Base-by-base conservation (phyloP, 2,888 invertebrate species). In the Hirtodrosophila cameraria region DNA sequence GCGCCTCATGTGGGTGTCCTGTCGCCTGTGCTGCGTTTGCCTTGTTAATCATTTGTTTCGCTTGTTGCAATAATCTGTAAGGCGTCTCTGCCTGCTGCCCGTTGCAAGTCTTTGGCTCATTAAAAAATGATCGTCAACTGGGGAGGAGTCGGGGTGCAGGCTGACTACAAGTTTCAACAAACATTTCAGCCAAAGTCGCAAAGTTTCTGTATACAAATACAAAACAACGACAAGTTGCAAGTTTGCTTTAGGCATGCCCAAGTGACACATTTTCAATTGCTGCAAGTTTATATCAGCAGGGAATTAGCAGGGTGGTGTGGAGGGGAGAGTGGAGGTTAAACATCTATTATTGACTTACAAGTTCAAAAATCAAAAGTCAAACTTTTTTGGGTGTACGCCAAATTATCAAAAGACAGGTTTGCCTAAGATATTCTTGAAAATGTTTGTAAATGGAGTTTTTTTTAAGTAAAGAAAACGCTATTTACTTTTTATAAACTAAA, bases 21-120 rank as follows among this genome's bases (percentile, higher is more conserved):
- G 45, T n/a, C 11, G 36, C 45, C 43, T 71, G 79, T 63, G 49
- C 50, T 38, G 45, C n/a, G n/a, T 31, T 49, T 39, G 63, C 53
- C 62, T 64, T 83, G 75, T 83, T 83, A 83, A 81, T 83, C 80
- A 83, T 83, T 81, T 77, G 73, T 72, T 70, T 64, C 18, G 53
- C 48, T 39, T 53, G 57, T 45, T 78, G 74, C 78, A 74, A 84
- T 80, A 65, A 80, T 78, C 76, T 75, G 67, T 72, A 28, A 60
- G 49, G 12, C 46, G 43, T 20, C 46, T 6, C 36, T n/a, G 16
- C 25, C 27, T 18, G 1, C 54, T 42, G 48, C 16, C 25, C 25
- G 41, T 38, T 54, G 52, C 61, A 48, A 39, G 38, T 52, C 20
- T 33, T 53, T 28, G 68, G 48, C 63, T 72, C 75, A 78, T 78